Conservation (phyloP, 2,888 invertebrate species). For the Lamellibrachia satsuma region DNA sequence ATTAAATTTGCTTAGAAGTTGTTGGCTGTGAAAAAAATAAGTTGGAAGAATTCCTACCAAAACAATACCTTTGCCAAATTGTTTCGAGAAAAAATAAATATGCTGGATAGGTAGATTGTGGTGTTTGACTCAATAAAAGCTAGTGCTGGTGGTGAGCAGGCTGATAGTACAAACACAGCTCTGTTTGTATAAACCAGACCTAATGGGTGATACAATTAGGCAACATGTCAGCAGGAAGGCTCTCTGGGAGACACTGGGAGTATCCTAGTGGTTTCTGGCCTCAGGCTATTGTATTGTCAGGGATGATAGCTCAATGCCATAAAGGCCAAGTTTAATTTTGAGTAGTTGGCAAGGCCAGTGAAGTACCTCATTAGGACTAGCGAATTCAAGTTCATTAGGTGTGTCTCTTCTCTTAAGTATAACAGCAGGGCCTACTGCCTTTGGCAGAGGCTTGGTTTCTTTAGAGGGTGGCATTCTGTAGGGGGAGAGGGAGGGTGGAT, state of each 20-base stretch:
- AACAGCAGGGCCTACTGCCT: background rate
- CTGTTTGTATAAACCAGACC: background rate
- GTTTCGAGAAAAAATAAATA: background rate
- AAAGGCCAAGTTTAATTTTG: background rate
- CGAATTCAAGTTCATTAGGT: background rate
- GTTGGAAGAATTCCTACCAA: background rate
- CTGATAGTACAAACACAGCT: background rate
- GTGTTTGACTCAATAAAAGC: background rate
- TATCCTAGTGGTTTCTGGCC: background rate
- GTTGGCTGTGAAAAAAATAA: no score
- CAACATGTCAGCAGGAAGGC: background rate
- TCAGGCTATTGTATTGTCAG: background rate
- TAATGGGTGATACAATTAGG: conserved; percentile 9
- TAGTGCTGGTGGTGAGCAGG: background rate
- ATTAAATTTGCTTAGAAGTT: no score
- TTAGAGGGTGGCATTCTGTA: background rate
- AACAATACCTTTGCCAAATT: background rate
- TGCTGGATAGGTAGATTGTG: background rate
- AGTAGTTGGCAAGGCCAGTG: background rate
- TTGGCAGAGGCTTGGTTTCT: background rate
- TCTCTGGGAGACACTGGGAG: background rate
- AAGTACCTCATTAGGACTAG: background rate
- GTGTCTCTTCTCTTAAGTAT: background rate
- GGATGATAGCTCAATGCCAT: background rate
- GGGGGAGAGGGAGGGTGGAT: background rate